Conservation (phyloP, 2,113 vertebrate genomes). For the Furnarius figulus region DNA sequence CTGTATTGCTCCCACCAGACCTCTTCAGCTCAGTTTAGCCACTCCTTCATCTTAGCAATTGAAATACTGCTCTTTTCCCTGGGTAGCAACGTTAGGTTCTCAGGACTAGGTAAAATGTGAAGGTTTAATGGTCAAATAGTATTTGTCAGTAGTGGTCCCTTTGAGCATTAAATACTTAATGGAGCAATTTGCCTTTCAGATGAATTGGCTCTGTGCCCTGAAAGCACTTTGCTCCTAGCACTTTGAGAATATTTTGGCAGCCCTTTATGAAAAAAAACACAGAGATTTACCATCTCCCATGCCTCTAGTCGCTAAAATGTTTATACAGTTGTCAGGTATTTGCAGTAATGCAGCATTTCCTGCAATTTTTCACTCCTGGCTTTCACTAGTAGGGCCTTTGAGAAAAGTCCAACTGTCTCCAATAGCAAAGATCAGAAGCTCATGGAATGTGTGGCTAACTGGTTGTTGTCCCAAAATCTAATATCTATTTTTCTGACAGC, state of each 20-base stretch:
- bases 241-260: neutral
- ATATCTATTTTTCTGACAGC: neutral
- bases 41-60: neutral
- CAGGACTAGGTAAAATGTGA: neutral
- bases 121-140: neutral
- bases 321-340: neutral
- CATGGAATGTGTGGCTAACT: neutral
- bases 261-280: neutral
- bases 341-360: neutral
- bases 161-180: conserved; percentile 4
- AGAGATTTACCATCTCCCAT: neutral
- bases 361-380: neutral
- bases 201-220: conserved; percentile 36
- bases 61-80: neutral
- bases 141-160: neutral
- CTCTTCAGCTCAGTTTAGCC: neutral
- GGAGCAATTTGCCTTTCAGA: neutral
- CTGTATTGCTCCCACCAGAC: neutral
- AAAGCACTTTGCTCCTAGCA: conserved; percentile 21
- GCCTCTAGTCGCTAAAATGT: neutral
- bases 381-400: neutral
- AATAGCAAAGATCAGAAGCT: neutral
- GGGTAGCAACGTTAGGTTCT: neutral
- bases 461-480: neutral
- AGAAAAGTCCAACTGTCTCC: neutral